Conservation (phyloP, 1,140 invertebrate genomes). For the Patella vulgata region DNA sequence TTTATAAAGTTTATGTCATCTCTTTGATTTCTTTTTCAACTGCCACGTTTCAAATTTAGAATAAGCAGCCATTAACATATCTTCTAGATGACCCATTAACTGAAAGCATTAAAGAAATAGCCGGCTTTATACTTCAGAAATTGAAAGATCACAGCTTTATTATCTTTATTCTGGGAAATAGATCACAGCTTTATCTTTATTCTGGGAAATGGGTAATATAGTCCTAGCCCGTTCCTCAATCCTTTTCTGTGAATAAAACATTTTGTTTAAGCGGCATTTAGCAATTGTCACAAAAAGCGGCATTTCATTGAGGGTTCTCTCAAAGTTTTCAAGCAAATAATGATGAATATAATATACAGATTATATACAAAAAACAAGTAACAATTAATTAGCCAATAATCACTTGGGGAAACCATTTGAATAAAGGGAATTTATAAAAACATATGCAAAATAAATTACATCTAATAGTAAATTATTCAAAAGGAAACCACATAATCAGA, state of each 20-base stretch:
- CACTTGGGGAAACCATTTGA: no score
- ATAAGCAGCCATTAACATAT: constrained; percentile 83
- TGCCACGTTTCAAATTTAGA: constrained; percentile 87
- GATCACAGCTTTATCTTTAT: neutral
- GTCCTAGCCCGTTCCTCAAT: no score
- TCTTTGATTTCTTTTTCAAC: constrained; percentile 35
- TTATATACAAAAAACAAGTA: no score
- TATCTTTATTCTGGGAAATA: neutral
- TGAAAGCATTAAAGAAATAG: constrained; percentile 63
- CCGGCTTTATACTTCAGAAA: neutral
- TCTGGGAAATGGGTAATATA: neutral
- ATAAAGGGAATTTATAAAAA: no score
- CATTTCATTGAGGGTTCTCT: neutral
- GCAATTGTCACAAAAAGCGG: neutral
- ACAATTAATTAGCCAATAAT: no score
- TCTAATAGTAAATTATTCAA: no score
- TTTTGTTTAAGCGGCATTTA: neutral
- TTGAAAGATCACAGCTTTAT: neutral
- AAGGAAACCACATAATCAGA: no score
- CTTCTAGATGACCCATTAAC: constrained; percentile 86
- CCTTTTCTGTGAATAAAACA: no score
- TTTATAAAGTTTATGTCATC: constrained; percentile 11
- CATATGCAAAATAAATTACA: no score
- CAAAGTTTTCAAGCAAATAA: no score
- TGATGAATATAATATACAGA: no score